phyloP scores from a whole-genome alignment of 2,797 vertebrate genomes.

The Ara ararauna region DNA sequence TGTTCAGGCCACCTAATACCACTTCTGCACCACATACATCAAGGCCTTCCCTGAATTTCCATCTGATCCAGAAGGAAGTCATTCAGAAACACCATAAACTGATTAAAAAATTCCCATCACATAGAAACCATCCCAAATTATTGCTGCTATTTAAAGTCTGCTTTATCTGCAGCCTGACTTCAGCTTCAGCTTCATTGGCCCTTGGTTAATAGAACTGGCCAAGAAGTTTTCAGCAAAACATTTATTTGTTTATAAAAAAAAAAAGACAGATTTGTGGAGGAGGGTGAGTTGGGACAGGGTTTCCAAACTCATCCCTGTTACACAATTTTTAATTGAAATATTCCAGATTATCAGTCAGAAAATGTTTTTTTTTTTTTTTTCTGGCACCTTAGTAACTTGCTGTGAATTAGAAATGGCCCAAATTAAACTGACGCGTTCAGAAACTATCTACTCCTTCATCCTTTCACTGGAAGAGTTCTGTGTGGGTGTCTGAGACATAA shows the following conservation, averaged over 20 bases:
- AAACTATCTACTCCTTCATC: background rate
- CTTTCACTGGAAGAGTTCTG: background rate
- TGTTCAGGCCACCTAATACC: background rate
- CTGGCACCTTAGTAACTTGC: background rate
- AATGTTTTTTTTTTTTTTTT: background rate
- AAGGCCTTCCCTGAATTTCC: background rate
- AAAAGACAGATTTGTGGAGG: background rate
- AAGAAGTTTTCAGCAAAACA: background rate
- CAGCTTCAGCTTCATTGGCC: background rate
- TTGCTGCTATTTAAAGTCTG: background rate
- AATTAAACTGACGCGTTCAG: background rate
- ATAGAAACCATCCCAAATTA: background rate
- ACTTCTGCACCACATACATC: background rate
- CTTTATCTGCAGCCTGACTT: background rate
- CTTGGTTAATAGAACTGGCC: background rate
- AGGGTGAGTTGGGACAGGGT: background rate
- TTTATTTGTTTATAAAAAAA: background rate
- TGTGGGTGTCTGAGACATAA: slow-evolving; percentile 2
- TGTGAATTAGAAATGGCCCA: background rate
- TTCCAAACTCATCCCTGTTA: background rate
- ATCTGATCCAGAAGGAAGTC: background rate
- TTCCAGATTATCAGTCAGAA: background rate
- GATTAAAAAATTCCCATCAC: background rate
- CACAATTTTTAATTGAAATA: background rate
- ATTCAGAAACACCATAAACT: background rate